phyloP scores from a whole-genome alignment of 2,113 vertebrate genomes.

The Pagrus major region DNA sequence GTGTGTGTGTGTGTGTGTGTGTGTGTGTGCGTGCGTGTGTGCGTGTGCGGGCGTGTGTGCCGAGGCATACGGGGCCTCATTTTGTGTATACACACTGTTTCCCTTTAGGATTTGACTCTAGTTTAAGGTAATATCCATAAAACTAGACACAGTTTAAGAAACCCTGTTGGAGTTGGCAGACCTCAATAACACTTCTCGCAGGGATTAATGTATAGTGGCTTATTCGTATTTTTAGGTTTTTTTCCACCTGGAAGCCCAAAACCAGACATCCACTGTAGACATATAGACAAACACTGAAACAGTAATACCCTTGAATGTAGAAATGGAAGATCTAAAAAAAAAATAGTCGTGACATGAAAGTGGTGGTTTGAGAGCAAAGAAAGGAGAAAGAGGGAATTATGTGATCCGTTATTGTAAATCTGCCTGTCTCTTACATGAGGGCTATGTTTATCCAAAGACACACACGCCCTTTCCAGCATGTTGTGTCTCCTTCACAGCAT shows the following conservation, averaged over 20 bases:
- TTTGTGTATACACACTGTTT: constrained; percentile 50
- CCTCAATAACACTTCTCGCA: constrained; percentile 40
- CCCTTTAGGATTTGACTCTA: constrained; percentile 39
- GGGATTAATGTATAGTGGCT: constrained; percentile 58
- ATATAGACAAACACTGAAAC: constrained; percentile 60
- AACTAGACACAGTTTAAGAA: constrained; percentile 54
- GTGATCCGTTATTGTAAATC: constrained; percentile 42
- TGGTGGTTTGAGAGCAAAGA: constrained; percentile 21
- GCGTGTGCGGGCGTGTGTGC: constrained; percentile 12
- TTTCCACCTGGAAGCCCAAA: constrained; percentile 53
- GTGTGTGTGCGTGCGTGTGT: constrained; percentile 13
- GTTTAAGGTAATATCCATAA: constrained; percentile 44
- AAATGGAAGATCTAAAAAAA: constrained; percentile 22
- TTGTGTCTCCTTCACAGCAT: constrained; percentile 51
- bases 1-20: constrained; percentile 13
- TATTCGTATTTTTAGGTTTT: constrained; percentile 56
- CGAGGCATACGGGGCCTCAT: constrained; percentile 15
- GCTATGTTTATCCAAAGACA: constrained; percentile 44
- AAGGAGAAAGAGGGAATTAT: constrained; percentile 24
- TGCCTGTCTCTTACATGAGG: not conserved
- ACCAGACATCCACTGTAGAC: constrained; percentile 65
- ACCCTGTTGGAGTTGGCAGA: constrained; percentile 62
- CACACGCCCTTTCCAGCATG: constrained; percentile 42
- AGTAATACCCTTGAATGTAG: constrained; percentile 56
- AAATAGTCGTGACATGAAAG: constrained; percentile 7